A percentile compares a stretch with the other conserved stretches of the same genome.
phyloP scores from a whole-genome alignment of 2,113 vertebrate genomes.

The Lamprotornis superbus region DNA sequence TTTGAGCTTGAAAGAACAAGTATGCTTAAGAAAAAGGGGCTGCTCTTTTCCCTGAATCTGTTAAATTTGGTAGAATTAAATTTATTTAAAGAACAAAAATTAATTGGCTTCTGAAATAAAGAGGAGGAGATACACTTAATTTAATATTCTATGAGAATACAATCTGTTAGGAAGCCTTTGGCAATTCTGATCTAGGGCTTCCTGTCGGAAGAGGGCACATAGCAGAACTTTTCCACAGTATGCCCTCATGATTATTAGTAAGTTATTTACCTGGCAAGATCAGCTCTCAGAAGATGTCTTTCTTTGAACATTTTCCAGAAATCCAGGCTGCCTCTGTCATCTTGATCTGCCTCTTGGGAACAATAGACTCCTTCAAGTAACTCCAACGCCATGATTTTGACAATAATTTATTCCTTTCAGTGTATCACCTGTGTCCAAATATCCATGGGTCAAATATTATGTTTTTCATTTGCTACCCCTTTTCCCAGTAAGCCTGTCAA shows the following conservation, averaged over 20 bases:
- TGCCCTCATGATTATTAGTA: neutral
- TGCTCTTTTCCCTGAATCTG: neutral
- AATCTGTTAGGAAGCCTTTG: neutral
- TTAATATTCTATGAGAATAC: neutral
- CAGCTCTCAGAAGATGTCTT: neutral
- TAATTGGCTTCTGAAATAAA: neutral
- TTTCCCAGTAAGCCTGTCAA: neutral
- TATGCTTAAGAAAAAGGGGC: neutral
- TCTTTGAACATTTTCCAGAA: neutral
- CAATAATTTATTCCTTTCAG: neutral
- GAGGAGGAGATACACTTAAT: neutral
- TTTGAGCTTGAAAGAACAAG: neutral
- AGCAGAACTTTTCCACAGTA: neutral
- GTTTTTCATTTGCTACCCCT: neutral
- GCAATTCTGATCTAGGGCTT: neutral
- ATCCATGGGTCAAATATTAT: neutral
- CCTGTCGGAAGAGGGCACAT: neutral
- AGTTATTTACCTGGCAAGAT: neutral
- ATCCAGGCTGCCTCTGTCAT: neutral
- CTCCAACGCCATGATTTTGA: neutral
- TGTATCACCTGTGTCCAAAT: neutral
- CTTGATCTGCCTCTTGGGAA: neutral
- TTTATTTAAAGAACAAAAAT: neutral
- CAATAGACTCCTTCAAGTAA: neutral
- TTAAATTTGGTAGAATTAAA: neutral